Evolutionary conservation across 2,888 invertebrate genomes (phyloP).

Genomic region (Octonoba sinensis): DNA sequence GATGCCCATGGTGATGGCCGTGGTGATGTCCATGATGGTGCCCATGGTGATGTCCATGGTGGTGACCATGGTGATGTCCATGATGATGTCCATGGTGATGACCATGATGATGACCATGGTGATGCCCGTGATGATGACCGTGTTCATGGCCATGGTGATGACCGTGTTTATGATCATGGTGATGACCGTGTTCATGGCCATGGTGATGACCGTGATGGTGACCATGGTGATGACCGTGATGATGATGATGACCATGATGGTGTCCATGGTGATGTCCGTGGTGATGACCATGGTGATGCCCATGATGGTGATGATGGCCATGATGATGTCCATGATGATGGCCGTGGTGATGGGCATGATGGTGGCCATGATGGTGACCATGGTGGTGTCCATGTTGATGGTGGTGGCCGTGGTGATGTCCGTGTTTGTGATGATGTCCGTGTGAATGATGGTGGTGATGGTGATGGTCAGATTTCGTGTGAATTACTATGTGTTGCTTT

Average conservation of each 20-base stretch:
- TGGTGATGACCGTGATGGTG: conserved; percentile 52
- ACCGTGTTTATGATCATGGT: conserved; percentile 15
- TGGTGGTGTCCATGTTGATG: conserved; percentile 22
- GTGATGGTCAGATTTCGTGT: conserved; percentile 46
- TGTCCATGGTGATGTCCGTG: conserved; percentile 46
- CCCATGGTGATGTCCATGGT: conserved; percentile 32
- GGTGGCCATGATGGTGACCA: conserved; percentile 27
- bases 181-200: conserved; percentile 24
- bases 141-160: conserved; percentile 45
- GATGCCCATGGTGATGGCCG: conserved; percentile 31
- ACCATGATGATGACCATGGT: conserved; percentile 28
- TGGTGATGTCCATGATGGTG: conserved; percentile 41
- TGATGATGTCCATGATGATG: conserved; percentile 51
- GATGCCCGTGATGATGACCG: conserved; percentile 32
- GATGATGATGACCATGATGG: conserved; percentile 42
- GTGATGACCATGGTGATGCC: conserved; percentile 34
- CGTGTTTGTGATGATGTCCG: conserved; percentile 28
- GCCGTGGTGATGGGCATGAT: conserved; percentile 38
- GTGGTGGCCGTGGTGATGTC: conserved; percentile 20
- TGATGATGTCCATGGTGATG: conserved; percentile 48
- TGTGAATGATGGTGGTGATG: conserved; percentile 40
- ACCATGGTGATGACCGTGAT: conserved; percentile 53
- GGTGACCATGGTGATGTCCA: conserved; percentile 29
- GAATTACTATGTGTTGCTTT: conserved; percentile 36
- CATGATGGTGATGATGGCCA: conserved; percentile 45